Evolutionary conservation across 92 coral and sea anemone genomes (phyloP), one percentile per base, ranked within the genome.

Genomic region (Palythoa caribaeorum): DNA sequence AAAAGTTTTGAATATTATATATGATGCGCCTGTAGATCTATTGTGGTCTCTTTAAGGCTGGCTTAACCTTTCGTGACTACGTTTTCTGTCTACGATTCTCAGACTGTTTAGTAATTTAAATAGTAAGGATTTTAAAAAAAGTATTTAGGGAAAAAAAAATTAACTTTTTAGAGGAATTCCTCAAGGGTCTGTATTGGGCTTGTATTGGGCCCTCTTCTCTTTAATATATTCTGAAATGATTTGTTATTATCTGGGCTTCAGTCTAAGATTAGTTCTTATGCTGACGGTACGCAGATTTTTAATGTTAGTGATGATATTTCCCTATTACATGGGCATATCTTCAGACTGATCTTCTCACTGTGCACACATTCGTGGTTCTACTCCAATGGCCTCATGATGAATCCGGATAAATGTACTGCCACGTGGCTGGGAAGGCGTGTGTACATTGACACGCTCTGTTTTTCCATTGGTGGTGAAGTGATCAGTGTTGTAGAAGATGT

Each of bases 341-440:
- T n/a, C n/a, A n/a, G n/a, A n/a, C n/a, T n/a, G n/a, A n/a, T n/a
- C n/a, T n/a, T n/a, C n/a, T n/a, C n/a, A n/a, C n/a, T n/a, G n/a
- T n/a, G n/a, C n/a, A n/a, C 59, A 37, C 47, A 47, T 86, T 52
- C 60, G 72, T 52, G 79, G 79, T 85, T 85, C 39, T 54, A 39
- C n/a, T 59, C 62, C 87, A 88, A 80, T 40, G 91, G 91, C 68
- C 75, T 88, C 57, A 83, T 76, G 87, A 83, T 88, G 60, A 88
- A 88, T 37, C 87, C 60, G 38, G 87, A 79, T 60, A 88, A 88
- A 71, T 79, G 71, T 63, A 71, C 81, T 75, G 59, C 85, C 85
- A 77, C 77, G 90, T 87, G 86, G 86, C 81, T 87, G 68, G 90
- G 79, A 63, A 88, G 51, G 37, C 68, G 21, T 14, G 21, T 60